Conservation (phyloP, 2,113 vertebrate species). For the Indicator maculatus region DNA sequence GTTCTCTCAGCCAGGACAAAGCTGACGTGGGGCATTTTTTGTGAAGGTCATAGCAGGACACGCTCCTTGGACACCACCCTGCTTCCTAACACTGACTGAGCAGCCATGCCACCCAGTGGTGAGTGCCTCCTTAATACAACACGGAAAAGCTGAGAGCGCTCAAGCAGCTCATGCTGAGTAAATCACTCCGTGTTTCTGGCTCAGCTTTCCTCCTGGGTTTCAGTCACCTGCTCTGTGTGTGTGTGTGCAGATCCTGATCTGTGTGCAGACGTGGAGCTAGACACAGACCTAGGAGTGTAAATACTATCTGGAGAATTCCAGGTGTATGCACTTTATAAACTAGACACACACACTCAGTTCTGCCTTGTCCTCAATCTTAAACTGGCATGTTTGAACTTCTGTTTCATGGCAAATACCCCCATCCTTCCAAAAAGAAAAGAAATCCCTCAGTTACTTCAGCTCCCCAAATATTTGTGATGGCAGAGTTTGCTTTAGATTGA, state of each 20-base stretch:
- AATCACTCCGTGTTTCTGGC: background rate
- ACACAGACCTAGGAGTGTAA: background rate
- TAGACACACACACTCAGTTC: background rate
- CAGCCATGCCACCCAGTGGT: slow-evolving; percentile 46
- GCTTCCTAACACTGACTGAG: background rate
- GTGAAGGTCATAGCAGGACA: background rate
- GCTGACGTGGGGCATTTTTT: background rate
- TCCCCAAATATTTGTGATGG: background rate
- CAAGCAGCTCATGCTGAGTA: background rate
- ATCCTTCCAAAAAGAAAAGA: background rate
- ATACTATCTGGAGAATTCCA: background rate
- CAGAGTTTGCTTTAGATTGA: background rate
- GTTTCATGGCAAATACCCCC: background rate
- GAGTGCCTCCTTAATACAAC: background rate
- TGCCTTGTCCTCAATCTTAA: background rate
- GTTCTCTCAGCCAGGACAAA: background rate
- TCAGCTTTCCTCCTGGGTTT: background rate
- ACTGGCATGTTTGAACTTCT: background rate
- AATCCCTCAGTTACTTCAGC: background rate
- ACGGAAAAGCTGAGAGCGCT: background rate
- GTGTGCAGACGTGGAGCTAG: background rate
- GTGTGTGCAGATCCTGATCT: background rate
- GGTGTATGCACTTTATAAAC: background rate
- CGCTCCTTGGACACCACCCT: background rate
- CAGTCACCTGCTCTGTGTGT: background rate